phyloP scores from a whole-genome alignment of 2,113 vertebrate species.

The Xiphophorus hellerii region DNA sequence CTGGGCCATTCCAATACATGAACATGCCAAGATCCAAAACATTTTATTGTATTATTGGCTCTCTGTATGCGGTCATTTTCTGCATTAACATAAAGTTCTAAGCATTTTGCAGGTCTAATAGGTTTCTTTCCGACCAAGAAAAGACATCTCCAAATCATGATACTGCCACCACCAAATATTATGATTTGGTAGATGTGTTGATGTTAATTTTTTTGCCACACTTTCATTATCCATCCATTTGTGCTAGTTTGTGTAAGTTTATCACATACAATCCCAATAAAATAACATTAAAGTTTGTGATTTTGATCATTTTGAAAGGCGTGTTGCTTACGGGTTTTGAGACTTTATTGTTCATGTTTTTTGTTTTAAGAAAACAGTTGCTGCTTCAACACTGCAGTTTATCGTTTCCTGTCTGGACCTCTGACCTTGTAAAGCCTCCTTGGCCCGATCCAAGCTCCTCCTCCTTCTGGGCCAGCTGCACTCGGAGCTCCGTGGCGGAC shows the following conservation, averaged over 20 bases:
- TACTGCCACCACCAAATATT: too few species aligned
- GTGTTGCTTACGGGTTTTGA: not conserved
- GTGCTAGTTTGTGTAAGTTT: not conserved
- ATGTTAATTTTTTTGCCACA: too few species aligned
- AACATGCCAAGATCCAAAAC: too few species aligned
- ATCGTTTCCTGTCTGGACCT: not conserved
- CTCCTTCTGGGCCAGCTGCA: slow-evolving; percentile 96
- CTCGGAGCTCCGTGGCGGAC: slow-evolving; percentile 92
- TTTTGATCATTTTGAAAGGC: not conserved
- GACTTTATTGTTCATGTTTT: not conserved
- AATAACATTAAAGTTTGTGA: not conserved
- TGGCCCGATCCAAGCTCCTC: slow-evolving; percentile 95
- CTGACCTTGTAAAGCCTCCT: slow-evolving; percentile 95
- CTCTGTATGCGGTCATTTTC: too few species aligned
- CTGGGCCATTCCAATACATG: too few species aligned
- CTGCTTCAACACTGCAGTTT: slow-evolving; percentile 13
- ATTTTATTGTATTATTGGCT: too few species aligned
- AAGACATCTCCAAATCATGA: too few species aligned
- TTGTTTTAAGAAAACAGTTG: not conserved
- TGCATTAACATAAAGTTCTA: too few species aligned
- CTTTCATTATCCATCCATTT: too few species aligned
- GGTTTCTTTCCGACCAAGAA: too few species aligned
- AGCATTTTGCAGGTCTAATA: not conserved
- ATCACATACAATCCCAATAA: not conserved
- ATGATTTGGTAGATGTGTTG: too few species aligned